Conservation (phyloP, 2,888 invertebrate species). For the Heteropelma amictum region DNA sequence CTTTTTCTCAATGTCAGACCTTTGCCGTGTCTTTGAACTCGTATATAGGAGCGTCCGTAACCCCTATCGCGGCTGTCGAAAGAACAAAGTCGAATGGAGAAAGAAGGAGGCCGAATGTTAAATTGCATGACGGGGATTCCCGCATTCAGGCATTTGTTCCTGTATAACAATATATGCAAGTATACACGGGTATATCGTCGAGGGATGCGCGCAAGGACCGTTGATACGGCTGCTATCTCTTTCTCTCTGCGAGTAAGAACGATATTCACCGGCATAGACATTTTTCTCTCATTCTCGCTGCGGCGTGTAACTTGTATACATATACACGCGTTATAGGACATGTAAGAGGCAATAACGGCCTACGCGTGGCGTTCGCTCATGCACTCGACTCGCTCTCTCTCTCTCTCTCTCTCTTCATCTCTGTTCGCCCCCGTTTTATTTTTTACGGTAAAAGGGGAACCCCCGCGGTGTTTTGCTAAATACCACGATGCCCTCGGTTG, state of each 20-base stretch:
- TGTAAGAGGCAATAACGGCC: conserved; percentile 71
- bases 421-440: conserved; percentile 61
- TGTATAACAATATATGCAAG: too few relatives aligned
- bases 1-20: neutral
- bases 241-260: conserved; percentile 17
- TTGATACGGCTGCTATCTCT: conserved; percentile 39
- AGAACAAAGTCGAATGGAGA: neutral
- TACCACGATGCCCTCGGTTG: conserved; percentile 62
- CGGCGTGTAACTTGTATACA: conserved; percentile 35
- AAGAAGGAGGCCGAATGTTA: conserved; percentile 39
- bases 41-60: conserved; percentile 1
- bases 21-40: neutral
- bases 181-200: neutral
- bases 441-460: conserved; percentile 61
- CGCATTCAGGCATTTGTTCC: too few relatives aligned
- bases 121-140: conserved; percentile 54
- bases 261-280: conserved; percentile 11
- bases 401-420: conserved; percentile 21
- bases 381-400: conserved; percentile 46
- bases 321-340: too few relatives aligned
- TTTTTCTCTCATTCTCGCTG: conserved; percentile 41
- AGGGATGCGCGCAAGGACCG: conserved; percentile 4
- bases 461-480: conserved; percentile 72
- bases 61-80: neutral
- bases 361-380: conserved; percentile 69